Base-by-base conservation (phyloP, 2,113 vertebrate genomes). In the Seriola aureovittata region DNA sequence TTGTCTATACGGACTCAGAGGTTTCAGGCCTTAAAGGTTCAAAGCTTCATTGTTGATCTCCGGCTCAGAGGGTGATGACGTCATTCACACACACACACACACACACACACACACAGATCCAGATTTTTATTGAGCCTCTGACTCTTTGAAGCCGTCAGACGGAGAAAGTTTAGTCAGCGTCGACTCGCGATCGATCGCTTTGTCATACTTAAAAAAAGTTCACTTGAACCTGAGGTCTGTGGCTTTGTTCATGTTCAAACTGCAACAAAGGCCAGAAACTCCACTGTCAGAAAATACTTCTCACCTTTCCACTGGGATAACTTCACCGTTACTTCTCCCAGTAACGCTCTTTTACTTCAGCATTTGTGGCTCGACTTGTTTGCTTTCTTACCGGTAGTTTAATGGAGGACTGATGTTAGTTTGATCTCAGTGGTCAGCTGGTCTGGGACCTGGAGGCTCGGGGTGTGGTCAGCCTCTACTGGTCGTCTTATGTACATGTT, bases 71-170 rank as follows among this genome's bases (percentile, higher is more conserved):
- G 63, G n/a, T 55, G 55, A 69, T 68, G 80, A 64, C 10, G 63
- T 62, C 7, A 50, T 48, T 3, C 19, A n/a, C 21, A 11, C 52
- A n/a, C 8, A n/a, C 52, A n/a, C 52, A 3, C 69, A 48, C 29
- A 48, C 75, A 32, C 52, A 60, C 65, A 14, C 59, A 44, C 44
- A 76, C 62, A 64, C 68, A 44, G 19, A 50, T 19, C 3, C 38
- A 34, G 19, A 8, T 13, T 19, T 76, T 52, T 34, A 71, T 42
- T 52, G 60, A 77, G 52, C 50, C 60, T 59, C 36, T 11, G 50
- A 40, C 57, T 84, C 75, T 70, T 64, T 84, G 76, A 84, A 68
- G 82, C 32, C n/a, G 9, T 72, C 62, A 73, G 52, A 55, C 21
- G 13, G 68, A 65, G 68, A 68, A 62, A 73, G 57, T 73, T 72